Base-by-base conservation (phyloP, 1,140 invertebrate species). In the Eulimnadia texana region DNA sequence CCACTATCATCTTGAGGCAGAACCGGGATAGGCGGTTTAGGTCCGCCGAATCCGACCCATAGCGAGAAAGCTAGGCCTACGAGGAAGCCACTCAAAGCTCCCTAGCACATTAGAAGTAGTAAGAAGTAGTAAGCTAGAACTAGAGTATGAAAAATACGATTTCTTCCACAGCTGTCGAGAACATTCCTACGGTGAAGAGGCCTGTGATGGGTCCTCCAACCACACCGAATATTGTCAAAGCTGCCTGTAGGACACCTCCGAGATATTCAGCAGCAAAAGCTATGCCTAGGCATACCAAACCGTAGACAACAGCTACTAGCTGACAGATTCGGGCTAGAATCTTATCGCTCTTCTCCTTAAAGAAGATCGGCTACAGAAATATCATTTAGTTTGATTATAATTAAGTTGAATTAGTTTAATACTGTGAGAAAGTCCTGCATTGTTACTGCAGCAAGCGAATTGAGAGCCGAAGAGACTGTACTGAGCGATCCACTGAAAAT, bases 1-100 rank as follows among this genome's bases (percentile, higher is more conserved):
- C 67, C 69, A 23, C 68, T 67, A 22, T 64, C 76, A 9, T 76
- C 79, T 16, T 82, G 70, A 0, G 82, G 77, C 58, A 89, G 72
- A 19, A 71, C 74, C 0, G 70, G 67, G 3, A 77, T 64, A 0
- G 74, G 68, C 1, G 87, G 86, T 64, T 83, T 83, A 0, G 88
- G 84, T 33, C 80, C 79, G 0, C 90, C 90, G 70, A 94, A 90
- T 54, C 86, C 90, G 60, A 92, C 84, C 87, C 86, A 92, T 16
- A 91, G 77, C 16, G 82, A 82, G 59, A 92, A 71, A 0, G 74
- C 71, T 52, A 95, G 72, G 6, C 86, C 83, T 11, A 71, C 67
- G 1, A 84, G 16, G 6, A 88, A 71, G 0, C 83, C 87, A 9
- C 72, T 68, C 19, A 88, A 73, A 0, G 82, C 83, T 53, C 90